These are phyloP conservation scores for Scaptomyza parva DNA, from an alignment of 2,888 invertebrate genomes.

Conservation along the genomic window DNA sequence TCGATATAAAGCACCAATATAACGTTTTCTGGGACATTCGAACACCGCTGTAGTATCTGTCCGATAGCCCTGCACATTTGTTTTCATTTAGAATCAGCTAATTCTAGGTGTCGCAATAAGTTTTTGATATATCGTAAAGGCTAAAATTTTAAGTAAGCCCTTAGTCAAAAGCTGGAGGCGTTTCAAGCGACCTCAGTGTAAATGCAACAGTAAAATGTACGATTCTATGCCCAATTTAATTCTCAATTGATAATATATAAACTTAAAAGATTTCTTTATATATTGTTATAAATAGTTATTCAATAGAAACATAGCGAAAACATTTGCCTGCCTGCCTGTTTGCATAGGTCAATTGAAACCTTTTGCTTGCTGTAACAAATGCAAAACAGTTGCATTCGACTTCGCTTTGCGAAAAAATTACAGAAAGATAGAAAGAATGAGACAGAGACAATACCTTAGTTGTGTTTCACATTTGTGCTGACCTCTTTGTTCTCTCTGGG, in stretches of 20 bases:
- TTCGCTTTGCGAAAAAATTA: background rate
- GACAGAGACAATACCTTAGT: background rate
- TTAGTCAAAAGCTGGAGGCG: no score
- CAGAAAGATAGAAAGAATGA: background rate
- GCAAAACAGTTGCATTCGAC: slow-evolving; percentile 41
- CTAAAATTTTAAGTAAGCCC: no score
- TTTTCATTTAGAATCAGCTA: no score
- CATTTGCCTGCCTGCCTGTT: slow-evolving; percentile 13
- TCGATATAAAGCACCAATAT: no score
- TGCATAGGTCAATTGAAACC: slow-evolving; percentile 6
- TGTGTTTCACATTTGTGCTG: slow-evolving; percentile 39
- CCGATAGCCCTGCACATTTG: no score
- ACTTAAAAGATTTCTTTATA: slow-evolving; percentile 42
- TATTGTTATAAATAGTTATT: slow-evolving; percentile 50
- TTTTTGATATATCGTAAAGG: no score
- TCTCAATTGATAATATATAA: background rate
- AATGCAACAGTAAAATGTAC: no score
- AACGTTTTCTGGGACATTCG: no score
- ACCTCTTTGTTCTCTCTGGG: slow-evolving; percentile 51
- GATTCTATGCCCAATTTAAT: background rate
- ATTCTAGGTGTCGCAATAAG: no score
- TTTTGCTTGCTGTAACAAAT: slow-evolving; percentile 9
- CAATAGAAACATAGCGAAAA: slow-evolving; percentile 49
- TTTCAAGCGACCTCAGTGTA: no score
- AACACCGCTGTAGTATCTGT: no score